Evolutionary conservation across 2,797 vertebrate species (phyloP).

Genomic region (Mus minutoides): DNA sequence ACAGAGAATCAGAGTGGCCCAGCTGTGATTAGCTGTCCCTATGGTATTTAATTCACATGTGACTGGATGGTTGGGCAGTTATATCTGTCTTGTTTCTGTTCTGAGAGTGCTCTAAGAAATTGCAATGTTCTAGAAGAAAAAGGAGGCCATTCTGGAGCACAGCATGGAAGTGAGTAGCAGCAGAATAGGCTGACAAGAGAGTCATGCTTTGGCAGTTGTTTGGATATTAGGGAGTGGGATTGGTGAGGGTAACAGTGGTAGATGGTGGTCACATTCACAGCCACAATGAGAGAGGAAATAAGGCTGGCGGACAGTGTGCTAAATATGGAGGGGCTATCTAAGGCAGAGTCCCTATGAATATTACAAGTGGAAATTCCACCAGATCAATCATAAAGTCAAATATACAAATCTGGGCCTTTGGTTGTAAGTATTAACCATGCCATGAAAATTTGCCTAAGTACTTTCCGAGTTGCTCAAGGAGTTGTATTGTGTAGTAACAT

Average conservation of each 20-base stretch:
- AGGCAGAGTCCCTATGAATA: slow-evolving; percentile 36
- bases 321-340: neutral
- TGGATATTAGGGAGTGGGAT: neutral
- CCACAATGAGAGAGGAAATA: neutral
- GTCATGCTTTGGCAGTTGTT: neutral
- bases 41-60: neutral
- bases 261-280: neutral
- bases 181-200: slow-evolving; percentile 16
- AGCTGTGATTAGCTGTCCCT: neutral
- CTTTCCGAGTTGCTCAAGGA: neutral
- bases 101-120: slow-evolving; percentile 15
- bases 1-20: slow-evolving; percentile 5
- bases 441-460: slow-evolving; percentile 53
- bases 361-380: slow-evolving; percentile 40
- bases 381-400: slow-evolving; percentile 44
- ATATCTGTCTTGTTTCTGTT: neutral
- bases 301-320: neutral
- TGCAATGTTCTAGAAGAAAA: neutral
- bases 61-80: neutral
- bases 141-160: slow-evolving; percentile 26
- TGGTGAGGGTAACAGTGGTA: neutral
- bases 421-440: slow-evolving; percentile 43
- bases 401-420: neutral
- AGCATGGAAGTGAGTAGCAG: neutral
- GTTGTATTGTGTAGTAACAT: neutral